Conservation (phyloP, 2,113 vertebrate species). For the Podiceps cristatus region DNA sequence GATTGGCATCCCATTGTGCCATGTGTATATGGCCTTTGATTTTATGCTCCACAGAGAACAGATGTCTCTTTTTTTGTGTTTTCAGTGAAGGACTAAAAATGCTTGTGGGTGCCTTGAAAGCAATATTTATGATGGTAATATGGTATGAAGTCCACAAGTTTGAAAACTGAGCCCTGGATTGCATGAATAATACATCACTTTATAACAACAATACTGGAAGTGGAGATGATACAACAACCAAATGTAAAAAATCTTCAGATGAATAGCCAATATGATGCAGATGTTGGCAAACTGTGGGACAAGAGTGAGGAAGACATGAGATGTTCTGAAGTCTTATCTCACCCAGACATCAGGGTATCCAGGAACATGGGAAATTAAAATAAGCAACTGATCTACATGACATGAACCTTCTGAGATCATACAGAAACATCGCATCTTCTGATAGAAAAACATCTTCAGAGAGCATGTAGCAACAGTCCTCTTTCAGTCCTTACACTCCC, state of each 20-base stretch:
- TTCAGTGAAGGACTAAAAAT: constrained; percentile 24
- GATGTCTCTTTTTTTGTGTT: constrained; percentile 9
- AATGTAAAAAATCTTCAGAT: constrained; percentile 22
- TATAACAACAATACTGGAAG: constrained; percentile 40
- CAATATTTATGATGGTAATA: constrained; percentile 61
- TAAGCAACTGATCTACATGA: not conserved
- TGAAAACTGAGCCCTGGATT: constrained; percentile 46
- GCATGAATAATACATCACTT: constrained; percentile 58
- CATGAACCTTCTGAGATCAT: not conserved
- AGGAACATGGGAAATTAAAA: not conserved
- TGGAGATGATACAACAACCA: constrained; percentile 1
- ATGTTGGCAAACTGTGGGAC: not conserved
- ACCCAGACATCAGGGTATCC: not conserved
- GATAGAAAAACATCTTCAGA: not conserved
- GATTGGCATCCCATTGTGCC: not conserved
- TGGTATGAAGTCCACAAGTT: constrained; percentile 38
- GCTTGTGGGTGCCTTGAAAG: constrained; percentile 55
- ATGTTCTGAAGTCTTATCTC: not conserved
- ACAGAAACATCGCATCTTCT: not conserved
- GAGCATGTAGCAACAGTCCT: not conserved
- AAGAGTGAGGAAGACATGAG: not conserved
- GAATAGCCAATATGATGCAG: not conserved
- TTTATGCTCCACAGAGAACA: not conserved
- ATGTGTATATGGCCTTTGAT: not conserved
- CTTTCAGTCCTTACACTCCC: not conserved